phyloP scores from a whole-genome alignment of 2,797 vertebrate species.

The Presbytis comata region DNA sequence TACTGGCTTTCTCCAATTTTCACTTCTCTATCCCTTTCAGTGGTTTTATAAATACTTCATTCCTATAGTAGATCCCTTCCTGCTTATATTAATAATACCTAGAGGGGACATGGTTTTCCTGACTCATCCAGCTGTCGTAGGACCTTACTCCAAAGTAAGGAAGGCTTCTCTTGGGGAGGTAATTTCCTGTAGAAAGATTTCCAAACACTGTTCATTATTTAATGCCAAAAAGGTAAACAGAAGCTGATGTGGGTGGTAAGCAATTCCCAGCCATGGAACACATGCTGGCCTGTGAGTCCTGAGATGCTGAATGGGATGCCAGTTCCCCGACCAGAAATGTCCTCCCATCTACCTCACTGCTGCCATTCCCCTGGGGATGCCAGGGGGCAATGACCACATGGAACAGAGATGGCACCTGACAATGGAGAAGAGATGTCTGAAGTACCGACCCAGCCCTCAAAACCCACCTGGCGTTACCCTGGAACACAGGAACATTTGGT shows the following conservation, averaged over 20 bases:
- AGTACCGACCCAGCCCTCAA: background rate
- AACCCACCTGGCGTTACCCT: background rate
- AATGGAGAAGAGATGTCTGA: no score
- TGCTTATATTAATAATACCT: background rate
- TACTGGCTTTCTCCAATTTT: background rate
- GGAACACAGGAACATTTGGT: background rate
- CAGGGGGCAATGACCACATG: background rate
- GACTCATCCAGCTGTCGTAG: background rate
- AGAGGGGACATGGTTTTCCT: background rate
- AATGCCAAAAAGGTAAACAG: background rate
- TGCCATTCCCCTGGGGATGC: background rate
- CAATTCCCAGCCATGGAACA: background rate
- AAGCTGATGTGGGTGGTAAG: background rate
- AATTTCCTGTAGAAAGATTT: background rate
- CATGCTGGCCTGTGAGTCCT: background rate
- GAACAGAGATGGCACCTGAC: background rate
- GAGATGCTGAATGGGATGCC: background rate
- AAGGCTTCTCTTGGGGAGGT: background rate
- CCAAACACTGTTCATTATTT: background rate
- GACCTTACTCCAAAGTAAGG: background rate
- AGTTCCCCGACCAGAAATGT: background rate
- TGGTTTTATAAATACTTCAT: background rate
- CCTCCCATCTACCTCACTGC: background rate
- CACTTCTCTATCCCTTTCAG: background rate
- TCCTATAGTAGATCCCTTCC: background rate